Percentiles rank a stretch among this genome's conserved stretches.
Conservation (phyloP, 2,888 invertebrate genomes). For the Lithophane semibrunnea region DNA sequence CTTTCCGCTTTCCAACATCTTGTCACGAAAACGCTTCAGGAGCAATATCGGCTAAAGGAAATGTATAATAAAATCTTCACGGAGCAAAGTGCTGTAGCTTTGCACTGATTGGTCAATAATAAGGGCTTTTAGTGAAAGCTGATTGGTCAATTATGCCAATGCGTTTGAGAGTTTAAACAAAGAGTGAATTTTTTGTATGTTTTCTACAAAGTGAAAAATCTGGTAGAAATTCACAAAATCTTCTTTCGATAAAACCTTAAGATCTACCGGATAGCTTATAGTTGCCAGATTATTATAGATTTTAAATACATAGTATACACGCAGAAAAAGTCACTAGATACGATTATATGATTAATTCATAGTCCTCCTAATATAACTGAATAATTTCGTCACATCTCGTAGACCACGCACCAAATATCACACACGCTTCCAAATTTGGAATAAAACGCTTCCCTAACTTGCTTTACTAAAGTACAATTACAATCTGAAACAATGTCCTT, state of each 20-base stretch:
- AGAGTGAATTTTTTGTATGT: neutral
- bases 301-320: conserved; percentile 36
- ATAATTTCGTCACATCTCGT: conserved; percentile 51
- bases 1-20: conserved; percentile 18
- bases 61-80: conserved; percentile 27
- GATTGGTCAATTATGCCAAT: conserved; percentile 42
- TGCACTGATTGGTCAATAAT: conserved; percentile 31
- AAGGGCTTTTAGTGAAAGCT: conserved; percentile 30
- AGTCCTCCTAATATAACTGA: conserved; percentile 35
- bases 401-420: conserved; percentile 65
- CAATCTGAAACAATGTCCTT: conserved; percentile 2
- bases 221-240: neutral
- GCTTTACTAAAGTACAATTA: conserved; percentile 21
- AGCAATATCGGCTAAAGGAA: conserved; percentile 21
- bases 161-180: conserved; percentile 4
- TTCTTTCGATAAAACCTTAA: conserved; percentile 25
- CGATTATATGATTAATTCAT: conserved; percentile 25
- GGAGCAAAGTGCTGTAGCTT: conserved; percentile 13
- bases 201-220: conserved; percentile 4
- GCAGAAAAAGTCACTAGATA: conserved; percentile 17
- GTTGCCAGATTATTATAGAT: conserved; percentile 45
- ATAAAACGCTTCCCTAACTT: conserved; percentile 35
- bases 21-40: conserved; percentile 1
- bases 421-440: conserved; percentile 59
- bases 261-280: conserved; percentile 32